phyloP scores from a whole-genome alignment of 1,140 invertebrate genomes.

The Solen grandis region DNA sequence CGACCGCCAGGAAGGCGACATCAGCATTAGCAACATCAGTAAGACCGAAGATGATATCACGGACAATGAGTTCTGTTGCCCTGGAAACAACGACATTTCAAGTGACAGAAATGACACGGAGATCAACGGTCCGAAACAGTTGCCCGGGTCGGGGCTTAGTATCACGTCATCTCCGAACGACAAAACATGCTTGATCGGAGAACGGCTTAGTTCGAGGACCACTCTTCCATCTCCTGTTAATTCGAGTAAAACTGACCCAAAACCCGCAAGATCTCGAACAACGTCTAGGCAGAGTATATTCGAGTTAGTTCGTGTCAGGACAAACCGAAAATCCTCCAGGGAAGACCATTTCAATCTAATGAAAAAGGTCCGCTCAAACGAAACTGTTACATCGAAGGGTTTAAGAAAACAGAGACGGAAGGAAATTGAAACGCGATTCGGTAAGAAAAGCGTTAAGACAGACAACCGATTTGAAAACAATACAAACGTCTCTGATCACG shows the following conservation, averaged over 20 bases:
- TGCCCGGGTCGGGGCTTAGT: slow-evolving; percentile 82
- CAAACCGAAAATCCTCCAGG: slow-evolving; percentile 76
- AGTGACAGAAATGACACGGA: slow-evolving; percentile 81
- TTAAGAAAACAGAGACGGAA: slow-evolving; percentile 76
- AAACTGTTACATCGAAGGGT: slow-evolving; percentile 74
- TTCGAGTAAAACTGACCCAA: slow-evolving; percentile 73
- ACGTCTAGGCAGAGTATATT: slow-evolving; percentile 84
- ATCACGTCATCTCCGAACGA: slow-evolving; percentile 82
- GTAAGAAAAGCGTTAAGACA: slow-evolving; percentile 74
- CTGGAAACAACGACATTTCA: slow-evolving; percentile 46
- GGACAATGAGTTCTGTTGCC: slow-evolving; percentile 42
- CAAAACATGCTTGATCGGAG: slow-evolving; percentile 78
- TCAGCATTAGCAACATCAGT: slow-evolving; percentile 89
- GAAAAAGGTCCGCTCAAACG: slow-evolving; percentile 75
- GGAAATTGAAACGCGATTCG: slow-evolving; percentile 78
- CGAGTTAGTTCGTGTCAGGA: slow-evolving; percentile 86
- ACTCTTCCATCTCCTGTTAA: slow-evolving; percentile 76
- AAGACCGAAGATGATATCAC: slow-evolving; percentile 78
- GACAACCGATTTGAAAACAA: slow-evolving; percentile 72
- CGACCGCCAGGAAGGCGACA: slow-evolving; percentile 82
- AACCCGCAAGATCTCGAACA: slow-evolving; percentile 80
- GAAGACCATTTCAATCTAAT: slow-evolving; percentile 75
- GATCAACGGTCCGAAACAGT: slow-evolving; percentile 85
- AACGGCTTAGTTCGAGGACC: slow-evolving; percentile 74
- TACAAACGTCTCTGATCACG: slow-evolving; percentile 78